Evolutionary conservation across 1,140 invertebrate species (phyloP).

Genomic region (Rhyacophila brunnea): DNA sequence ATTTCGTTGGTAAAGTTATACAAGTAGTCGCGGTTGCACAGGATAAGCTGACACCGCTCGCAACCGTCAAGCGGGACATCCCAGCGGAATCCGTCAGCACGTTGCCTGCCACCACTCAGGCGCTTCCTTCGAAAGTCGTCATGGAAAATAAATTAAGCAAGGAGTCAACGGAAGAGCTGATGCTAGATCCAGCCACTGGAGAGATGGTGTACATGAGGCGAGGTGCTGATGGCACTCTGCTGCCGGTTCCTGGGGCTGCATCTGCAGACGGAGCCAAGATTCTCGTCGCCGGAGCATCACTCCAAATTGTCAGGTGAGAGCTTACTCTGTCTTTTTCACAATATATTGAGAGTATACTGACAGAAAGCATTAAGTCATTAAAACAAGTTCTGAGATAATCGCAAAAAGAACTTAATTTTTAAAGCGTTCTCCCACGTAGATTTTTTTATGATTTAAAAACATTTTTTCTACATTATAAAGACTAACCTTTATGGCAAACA

Average conservation of each 20-base stretch:
- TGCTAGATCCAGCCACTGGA: constrained; percentile 77
- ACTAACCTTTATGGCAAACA: too few relatives aligned
- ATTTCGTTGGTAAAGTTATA: constrained; percentile 8
- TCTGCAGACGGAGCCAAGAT: background rate
- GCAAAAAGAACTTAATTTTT: too few relatives aligned
- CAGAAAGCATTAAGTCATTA: too few relatives aligned
- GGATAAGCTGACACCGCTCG: background rate
- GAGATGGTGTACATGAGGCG: constrained; percentile 69
- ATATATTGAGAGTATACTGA: too few relatives aligned
- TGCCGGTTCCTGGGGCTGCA: constrained; percentile 54
- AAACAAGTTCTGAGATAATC: too few relatives aligned
- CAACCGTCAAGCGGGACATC: constrained; percentile 1
- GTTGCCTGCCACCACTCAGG: background rate
- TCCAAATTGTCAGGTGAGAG: constrained; percentile 4
- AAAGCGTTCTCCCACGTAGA: too few relatives aligned
- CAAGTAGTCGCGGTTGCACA: background rate
- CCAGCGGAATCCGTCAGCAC: background rate
- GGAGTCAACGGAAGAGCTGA: constrained; percentile 17
- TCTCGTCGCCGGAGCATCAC: background rate
- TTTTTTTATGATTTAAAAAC: too few relatives aligned
- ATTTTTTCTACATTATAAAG: too few relatives aligned
- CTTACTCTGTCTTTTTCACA: too few relatives aligned
- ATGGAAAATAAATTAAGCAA: constrained; percentile 1
- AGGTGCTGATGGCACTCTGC: constrained; percentile 70
- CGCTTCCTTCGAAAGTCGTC: background rate